A percentile compares a stretch with the other conserved stretches of the same genome.
These are phyloP conservation scores for Marcusenius ussheri DNA, from an alignment of 2,113 vertebrate species.

Conservation along the genomic window DNA sequence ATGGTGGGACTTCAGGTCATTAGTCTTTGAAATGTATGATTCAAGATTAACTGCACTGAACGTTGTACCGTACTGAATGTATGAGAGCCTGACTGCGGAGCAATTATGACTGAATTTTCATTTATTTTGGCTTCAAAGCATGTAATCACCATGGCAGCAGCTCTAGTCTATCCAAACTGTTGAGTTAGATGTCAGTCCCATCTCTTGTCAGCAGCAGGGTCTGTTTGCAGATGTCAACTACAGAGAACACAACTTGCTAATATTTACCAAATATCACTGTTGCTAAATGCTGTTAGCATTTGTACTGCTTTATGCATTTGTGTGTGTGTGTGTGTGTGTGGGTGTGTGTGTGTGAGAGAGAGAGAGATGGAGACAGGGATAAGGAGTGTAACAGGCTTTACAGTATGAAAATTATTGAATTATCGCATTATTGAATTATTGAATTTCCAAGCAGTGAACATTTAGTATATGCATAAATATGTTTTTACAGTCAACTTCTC, in stretches of 20 bases:
- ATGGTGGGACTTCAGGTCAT: not conserved
- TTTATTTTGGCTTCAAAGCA: not conserved
- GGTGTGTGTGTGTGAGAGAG: not conserved
- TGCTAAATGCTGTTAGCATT: not conserved
- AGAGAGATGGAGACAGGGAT: not conserved
- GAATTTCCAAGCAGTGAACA: not conserved
- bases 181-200: not conserved
- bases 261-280: not conserved
- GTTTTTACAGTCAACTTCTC: not conserved
- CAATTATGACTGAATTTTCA: slow-evolving; percentile 3
- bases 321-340: not conserved
- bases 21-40: not conserved
- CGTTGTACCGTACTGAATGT: not conserved
- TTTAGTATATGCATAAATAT: not conserved
- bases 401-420: not conserved
- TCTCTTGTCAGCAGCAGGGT: not conserved
- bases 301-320: not conserved
- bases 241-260: not conserved
- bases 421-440: not conserved
- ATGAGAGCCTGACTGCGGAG: not conserved
- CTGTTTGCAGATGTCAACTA: not conserved
- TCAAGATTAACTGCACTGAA: not conserved
- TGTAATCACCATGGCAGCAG: not conserved
- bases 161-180: not conserved
- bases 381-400: not conserved